These are phyloP conservation scores for Amiota communis DNA, from an alignment of 2,888 invertebrate species.

Conservation along the genomic window DNA sequence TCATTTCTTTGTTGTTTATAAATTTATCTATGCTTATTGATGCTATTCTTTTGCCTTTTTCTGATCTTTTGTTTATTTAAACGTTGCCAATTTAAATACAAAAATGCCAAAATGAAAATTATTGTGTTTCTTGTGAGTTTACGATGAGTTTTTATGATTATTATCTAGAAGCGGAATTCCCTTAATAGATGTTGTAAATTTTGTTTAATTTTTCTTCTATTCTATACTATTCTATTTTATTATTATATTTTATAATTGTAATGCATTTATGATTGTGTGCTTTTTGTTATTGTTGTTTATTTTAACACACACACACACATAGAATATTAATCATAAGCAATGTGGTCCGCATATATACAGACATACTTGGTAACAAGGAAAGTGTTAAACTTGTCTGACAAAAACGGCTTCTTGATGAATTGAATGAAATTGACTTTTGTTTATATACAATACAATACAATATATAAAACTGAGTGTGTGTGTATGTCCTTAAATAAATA, in stretches of 20 bases:
- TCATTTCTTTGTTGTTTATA: neutral
- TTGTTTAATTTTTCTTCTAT: constrained; percentile 45
- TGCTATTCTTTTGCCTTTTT: neutral
- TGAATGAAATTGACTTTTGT: no score
- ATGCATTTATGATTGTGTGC: constrained; percentile 42
- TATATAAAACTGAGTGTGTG: no score
- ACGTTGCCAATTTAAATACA: constrained; percentile 5
- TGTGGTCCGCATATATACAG: constrained; percentile 31
- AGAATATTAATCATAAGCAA: constrained; percentile 57
- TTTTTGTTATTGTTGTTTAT: constrained; percentile 45
- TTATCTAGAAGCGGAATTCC: constrained; percentile 45
- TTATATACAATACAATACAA: no score
- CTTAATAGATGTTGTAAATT: constrained; percentile 57
- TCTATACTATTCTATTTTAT: no score
- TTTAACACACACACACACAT: no score
- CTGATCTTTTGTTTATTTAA: constrained; percentile 3
- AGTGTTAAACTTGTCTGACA: neutral
- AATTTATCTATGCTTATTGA: neutral
- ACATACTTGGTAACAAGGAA: neutral
- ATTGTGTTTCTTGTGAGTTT: constrained; percentile 5
- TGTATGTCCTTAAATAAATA: no score
- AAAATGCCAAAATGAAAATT: constrained; percentile 17
- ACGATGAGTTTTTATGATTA: neutral
- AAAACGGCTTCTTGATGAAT: no score
- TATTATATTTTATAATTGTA: constrained; percentile 30